Conservation (phyloP, 1,140 invertebrate species). For the Drosophila trapezifrons region DNA sequence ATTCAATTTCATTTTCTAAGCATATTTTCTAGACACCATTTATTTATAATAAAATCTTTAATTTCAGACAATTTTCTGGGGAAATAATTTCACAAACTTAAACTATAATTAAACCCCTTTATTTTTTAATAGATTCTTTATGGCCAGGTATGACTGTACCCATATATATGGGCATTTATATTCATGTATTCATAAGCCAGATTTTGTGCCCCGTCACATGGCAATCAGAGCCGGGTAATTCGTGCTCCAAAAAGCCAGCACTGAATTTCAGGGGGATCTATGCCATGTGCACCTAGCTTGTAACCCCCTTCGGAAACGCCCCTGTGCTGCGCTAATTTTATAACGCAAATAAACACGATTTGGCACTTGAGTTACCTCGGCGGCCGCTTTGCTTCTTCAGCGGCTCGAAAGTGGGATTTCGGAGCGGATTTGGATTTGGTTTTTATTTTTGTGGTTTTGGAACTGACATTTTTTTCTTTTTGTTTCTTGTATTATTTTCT, state of each 20-base stretch:
- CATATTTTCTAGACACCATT: no score
- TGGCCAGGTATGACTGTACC: no score
- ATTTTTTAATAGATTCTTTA: background rate
- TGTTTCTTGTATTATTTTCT: slow-evolving; percentile 9
- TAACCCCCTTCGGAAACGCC: slow-evolving; percentile 6
- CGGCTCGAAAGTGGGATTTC: slow-evolving; percentile 50
- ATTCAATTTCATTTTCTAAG: no score
- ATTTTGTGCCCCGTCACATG: slow-evolving; percentile 74
- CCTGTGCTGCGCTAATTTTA: slow-evolving; percentile 71
- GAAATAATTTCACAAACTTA: background rate
- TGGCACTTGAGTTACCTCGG: slow-evolving; percentile 70
- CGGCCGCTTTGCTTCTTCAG: slow-evolving; percentile 53
- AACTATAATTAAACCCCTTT: background rate
- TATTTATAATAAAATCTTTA: no score
- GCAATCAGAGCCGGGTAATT: slow-evolving; percentile 65
- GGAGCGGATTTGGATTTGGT: slow-evolving; percentile 23
- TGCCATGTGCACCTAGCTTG: background rate
- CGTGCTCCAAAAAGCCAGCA: slow-evolving; percentile 48
- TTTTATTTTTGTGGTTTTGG: slow-evolving; percentile 4
- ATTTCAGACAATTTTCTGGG: background rate
- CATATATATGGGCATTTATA: slow-evolving; percentile 17
- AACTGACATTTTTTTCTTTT: slow-evolving; percentile 19
- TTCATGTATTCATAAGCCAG: slow-evolving; percentile 61
- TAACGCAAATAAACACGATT: slow-evolving; percentile 80
- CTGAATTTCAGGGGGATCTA: background rate